Conservation (phyloP, 1,140 invertebrate genomes). For the Listronotus bonariensis region DNA sequence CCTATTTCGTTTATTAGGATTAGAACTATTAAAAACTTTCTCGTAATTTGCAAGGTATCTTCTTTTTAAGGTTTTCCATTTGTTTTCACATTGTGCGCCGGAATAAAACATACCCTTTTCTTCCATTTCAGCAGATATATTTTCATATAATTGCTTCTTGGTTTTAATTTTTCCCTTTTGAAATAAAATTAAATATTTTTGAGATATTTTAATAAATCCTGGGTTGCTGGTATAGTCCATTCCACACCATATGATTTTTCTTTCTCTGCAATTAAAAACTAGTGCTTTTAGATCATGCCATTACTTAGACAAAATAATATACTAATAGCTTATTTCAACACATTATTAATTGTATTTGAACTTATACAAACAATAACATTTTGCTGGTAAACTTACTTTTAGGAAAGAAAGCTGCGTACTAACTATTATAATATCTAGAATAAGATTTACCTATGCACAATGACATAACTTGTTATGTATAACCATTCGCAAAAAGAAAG, state of each 20-base stretch:
- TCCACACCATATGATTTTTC: conserved; percentile 1
- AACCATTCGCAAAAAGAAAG: no score
- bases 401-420: no score
- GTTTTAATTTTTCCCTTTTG: conserved; percentile 7
- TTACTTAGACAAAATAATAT: background rate
- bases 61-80: conserved; percentile 23
- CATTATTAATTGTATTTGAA: no score
- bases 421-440: no score
- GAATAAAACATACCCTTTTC: conserved; percentile 10
- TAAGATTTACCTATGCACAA: no score
- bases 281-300: background rate
- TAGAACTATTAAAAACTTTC: no score
- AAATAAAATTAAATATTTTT: conserved; percentile 7
- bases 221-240: conserved; percentile 8
- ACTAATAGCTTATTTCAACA: no score
- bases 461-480: no score
- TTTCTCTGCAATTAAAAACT: background rate
- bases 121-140: background rate
- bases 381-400: no score
- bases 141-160: conserved; percentile 9
- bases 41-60: conserved; percentile 2
- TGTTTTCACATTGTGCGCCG: conserved; percentile 24
- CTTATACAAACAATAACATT: no score
- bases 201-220: conserved; percentile 1
- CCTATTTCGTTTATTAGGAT: no score